Base-by-base conservation (phyloP, 2,113 vertebrate species). In the Elanus axillaris region DNA sequence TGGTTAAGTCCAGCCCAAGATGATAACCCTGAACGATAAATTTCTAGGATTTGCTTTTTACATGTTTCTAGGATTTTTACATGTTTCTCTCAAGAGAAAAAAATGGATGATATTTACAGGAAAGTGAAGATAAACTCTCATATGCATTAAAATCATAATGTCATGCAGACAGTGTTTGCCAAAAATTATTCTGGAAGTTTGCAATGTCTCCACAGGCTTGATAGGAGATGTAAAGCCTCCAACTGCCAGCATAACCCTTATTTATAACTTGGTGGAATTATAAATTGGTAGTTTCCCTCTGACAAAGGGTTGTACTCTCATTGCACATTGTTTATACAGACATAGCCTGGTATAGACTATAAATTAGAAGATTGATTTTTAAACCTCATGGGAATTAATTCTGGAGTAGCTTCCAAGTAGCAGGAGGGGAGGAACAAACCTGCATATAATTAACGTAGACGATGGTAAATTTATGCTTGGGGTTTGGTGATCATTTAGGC, bases 111-210 rank as follows among this genome's bases (percentile, higher is more conserved):
- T 85, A 86, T 67, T 95, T 95, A 74, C 27, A 45, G 29, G 21
- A 88, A 87, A 93, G 45, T 43, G 32, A 92, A 94, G 14, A 88
- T 86, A 74, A 86, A 82, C 43, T 87, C n/a, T 96, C 67, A n/a
- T 63, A 67, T 43, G 27, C 40, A 56, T 64, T 93, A 60, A 86
- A 81, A 87, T 62, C 14, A 68, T 87, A 62, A 84, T 69, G 32
- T 84, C 60, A 77, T 45, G 16, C 23, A 82, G 45, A 55, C 19
- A 75, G 4, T 36, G 32, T 89, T 80, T 92, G 4, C 38, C 25
- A 72, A 60, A 73, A 97, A 80, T 75, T 88, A 88, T 81, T 94
- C 52, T 85, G 80, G 29, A 95, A 91, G 23, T 88, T 31, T 88
- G 26, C 38, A 86, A 77, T 59, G 9, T 62, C 42, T 83, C 55